phyloP scores from a whole-genome alignment of 2,888 invertebrate species.

The Bombyx huttoni region DNA sequence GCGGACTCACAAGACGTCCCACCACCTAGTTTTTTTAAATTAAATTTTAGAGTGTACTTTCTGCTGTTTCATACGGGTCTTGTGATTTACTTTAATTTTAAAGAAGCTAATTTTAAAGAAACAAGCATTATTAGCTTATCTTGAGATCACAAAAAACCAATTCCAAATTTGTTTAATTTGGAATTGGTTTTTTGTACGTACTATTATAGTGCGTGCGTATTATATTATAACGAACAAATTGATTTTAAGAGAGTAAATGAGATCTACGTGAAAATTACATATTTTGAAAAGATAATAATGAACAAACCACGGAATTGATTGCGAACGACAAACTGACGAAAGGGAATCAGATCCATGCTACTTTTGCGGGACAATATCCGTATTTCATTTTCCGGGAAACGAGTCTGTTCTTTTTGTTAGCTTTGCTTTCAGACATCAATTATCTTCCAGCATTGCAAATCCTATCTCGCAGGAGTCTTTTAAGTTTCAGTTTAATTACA shows the following conservation, averaged over 20 bases:
- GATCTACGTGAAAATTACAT: not conserved
- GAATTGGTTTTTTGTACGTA: too few species aligned
- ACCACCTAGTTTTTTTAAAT: too few species aligned
- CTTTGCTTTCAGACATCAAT: slow-evolving; percentile 27
- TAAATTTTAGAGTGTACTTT: too few species aligned
- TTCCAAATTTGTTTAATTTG: too few species aligned
- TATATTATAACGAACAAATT: too few species aligned
- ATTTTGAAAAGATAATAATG: slow-evolving; percentile 22
- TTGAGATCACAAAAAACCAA: too few species aligned
- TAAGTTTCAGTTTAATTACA: slow-evolving; percentile 1
- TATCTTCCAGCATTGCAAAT: slow-evolving; percentile 16
- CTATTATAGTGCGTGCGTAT: too few species aligned
- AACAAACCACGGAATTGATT: slow-evolving; percentile 17
- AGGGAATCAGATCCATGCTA: slow-evolving; percentile 27
- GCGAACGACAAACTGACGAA: slow-evolving; percentile 13
- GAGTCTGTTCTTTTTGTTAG: slow-evolving; percentile 30
- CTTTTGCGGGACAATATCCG: slow-evolving; percentile 26
- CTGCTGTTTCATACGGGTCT: too few species aligned
- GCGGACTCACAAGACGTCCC: too few species aligned
- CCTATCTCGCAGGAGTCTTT: not conserved
- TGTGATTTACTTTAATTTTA: too few species aligned
- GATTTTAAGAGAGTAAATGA: not conserved
- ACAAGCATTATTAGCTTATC: too few species aligned
- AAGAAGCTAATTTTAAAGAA: too few species aligned
- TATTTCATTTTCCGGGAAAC: slow-evolving; percentile 24